Evolutionary conservation across 2,888 invertebrate species (phyloP), one percentile per base, ranked within the genome.

Genomic region (Leucoma salicis): DNA sequence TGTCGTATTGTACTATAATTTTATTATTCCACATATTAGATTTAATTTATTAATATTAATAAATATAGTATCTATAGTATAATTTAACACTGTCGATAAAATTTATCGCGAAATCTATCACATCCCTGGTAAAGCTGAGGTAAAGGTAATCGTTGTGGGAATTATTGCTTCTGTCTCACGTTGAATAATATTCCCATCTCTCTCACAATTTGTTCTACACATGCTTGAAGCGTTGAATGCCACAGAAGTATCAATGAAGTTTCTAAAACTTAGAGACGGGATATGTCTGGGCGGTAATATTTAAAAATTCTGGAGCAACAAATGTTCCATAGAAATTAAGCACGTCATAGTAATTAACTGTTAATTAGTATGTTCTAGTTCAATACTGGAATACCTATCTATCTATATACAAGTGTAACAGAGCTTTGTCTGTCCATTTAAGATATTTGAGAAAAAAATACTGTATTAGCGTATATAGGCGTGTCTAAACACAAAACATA

Each of bases 131-230:
- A 40, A 59, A 62, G 59, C 75, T 81, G 81, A 85, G 82, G 82
- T 85, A 84, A 83, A 83, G 78, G 81, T 87, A 86, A 89, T 88
- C 86, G 71, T 82, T 86, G 87, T 89, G 88, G 85, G 88, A 88
- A 88, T 80, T 71, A 74, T 76, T 74, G 68, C 71, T 58, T 63
- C 79, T 72, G 62, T 80, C 80, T 80, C 80, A 70, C 55, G 63
- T 61, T 53, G 63, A 27, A 74, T 62, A 61, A 57, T 78, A 66
- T 63, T 44, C 58, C 74, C 57, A 35, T 86, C 83, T 61, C 72
- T 59, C 60, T 86, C 80, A 68, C 49, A 76, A 74, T 79, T 79
- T 78, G 76, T 78, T 74, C 69, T 66, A 80, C 74, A 77, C 70
- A 71, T 70, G 74, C 60, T 44, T 40, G 41, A 33, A 41, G 45